Evolutionary conservation across 2,113 vertebrate genomes (phyloP).

Genomic region (Anolis carolinensis): DNA sequence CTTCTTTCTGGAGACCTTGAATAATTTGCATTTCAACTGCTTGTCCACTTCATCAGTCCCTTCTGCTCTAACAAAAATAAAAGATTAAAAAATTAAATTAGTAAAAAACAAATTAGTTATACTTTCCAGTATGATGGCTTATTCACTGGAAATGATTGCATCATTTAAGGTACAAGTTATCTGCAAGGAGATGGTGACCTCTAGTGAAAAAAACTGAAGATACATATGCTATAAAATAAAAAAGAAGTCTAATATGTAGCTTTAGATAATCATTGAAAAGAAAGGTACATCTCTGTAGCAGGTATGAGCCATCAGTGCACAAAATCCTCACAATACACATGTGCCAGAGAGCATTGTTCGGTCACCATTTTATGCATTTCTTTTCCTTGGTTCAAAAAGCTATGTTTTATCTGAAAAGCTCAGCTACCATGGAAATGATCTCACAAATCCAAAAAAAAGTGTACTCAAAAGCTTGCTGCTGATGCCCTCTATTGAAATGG

Average conservation of each 20-base stretch:
- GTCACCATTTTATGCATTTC: background rate
- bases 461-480: background rate
- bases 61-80: background rate
- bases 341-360: background rate
- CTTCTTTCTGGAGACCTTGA: no score
- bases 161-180: background rate
- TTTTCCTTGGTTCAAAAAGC: background rate
- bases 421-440: background rate
- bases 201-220: slow-evolving; percentile 4
- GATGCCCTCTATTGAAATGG: background rate
- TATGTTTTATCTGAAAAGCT: background rate
- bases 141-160: background rate
- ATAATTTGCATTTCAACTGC: background rate
- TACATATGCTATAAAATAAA: background rate
- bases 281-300: background rate
- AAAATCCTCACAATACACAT: background rate
- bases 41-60: background rate
- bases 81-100: background rate
- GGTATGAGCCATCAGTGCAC: background rate
- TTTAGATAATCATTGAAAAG: background rate
- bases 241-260: background rate
- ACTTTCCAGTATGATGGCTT: background rate
- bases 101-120: background rate
- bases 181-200: slow-evolving; percentile 1
- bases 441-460: background rate